These are phyloP conservation scores for Micromesistius poutassou DNA, from an alignment of 2,797 vertebrate genomes.

Conservation along the genomic window DNA sequence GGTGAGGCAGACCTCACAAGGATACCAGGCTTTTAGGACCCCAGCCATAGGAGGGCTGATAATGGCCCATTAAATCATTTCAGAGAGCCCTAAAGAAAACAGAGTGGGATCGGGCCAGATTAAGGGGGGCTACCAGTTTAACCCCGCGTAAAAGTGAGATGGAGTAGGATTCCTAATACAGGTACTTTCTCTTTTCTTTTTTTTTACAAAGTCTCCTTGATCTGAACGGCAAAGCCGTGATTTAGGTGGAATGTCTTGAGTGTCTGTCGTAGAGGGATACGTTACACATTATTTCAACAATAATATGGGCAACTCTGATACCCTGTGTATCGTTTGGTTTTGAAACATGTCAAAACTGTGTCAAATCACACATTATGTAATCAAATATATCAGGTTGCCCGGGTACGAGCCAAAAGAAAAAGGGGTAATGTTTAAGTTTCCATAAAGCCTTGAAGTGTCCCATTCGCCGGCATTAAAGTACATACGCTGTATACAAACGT, in stretches of 20 bases:
- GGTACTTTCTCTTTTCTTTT: conserved; percentile 12
- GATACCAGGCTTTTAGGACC: conserved; percentile 38
- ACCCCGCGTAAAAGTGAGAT: conserved; percentile 27
- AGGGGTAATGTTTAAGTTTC: neutral
- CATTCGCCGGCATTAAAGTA: neutral
- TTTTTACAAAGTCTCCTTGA: conserved; percentile 42
- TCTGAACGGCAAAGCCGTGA: neutral
- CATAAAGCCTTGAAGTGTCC: neutral
- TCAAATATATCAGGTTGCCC: neutral
- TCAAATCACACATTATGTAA: neutral
- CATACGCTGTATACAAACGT: neutral
- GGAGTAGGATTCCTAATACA: conserved; percentile 52
- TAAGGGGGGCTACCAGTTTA: conserved; percentile 42
- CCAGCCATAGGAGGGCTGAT: conserved; percentile 23
- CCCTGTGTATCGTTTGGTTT: neutral
- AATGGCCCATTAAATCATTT: conserved; percentile 44
- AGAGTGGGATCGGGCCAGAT: conserved; percentile 47
- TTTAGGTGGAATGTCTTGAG: neutral
- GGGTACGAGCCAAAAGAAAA: neutral
- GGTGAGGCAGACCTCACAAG: conserved; percentile 37
- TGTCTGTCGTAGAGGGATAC: neutral
- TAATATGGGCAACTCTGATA: no score
- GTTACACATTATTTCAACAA: no score
- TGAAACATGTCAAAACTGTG: neutral
- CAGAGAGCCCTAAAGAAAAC: conserved; percentile 50